These are phyloP conservation scores for Cydia strobilella DNA, from an alignment of 1,140 invertebrate genomes.

Conservation along the genomic window DNA sequence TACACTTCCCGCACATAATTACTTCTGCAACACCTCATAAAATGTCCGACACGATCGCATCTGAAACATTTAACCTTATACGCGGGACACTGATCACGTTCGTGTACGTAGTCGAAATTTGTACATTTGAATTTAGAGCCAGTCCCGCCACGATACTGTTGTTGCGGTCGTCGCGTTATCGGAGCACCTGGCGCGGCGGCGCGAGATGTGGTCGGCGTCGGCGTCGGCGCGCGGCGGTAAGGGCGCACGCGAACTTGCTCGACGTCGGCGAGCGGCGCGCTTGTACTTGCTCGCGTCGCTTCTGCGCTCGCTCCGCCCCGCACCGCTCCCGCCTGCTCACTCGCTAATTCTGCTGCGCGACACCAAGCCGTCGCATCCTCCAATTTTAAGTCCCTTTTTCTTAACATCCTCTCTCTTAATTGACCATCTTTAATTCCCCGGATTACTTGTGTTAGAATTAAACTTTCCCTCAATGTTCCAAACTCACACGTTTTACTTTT, in stretches of 20 bases:
- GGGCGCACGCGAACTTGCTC: background rate
- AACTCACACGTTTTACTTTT: conserved; percentile 40
- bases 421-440: conserved; percentile 11
- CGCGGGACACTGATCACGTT: too few relatives aligned
- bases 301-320: background rate
- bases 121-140: too few relatives aligned
- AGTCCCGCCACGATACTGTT: too few relatives aligned
- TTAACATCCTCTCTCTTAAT: conserved; percentile 29
- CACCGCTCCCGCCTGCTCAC: conserved; percentile 28
- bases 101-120: too few relatives aligned
- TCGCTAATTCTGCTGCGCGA: conserved; percentile 28
- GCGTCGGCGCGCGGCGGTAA: background rate
- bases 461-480: conserved; percentile 20
- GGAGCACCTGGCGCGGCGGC: too few relatives aligned
- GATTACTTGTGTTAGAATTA: conserved; percentile 36
- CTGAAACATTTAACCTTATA: background rate
- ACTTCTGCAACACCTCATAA: background rate
- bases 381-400: conserved; percentile 9
- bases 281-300: too few relatives aligned
- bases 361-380: conserved; percentile 19
- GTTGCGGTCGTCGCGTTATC: too few relatives aligned
- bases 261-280: background rate
- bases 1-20: background rate
- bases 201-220: too few relatives aligned
- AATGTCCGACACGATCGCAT: background rate